Conservation (phyloP, 2,888 invertebrate species). For the Platycheirus rosarum region DNA sequence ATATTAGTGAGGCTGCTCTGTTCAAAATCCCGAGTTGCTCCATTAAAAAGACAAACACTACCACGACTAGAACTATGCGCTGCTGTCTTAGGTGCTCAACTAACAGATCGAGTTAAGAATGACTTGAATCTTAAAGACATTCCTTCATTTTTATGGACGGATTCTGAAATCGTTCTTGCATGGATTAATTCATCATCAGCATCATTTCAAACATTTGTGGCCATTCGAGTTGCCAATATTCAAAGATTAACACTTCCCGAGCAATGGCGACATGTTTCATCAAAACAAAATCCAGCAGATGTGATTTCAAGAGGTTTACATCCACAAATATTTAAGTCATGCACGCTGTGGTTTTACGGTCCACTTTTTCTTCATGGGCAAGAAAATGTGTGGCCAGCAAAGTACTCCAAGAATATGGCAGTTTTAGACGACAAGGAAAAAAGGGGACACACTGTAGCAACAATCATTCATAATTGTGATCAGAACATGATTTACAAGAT, state of each 20-base stretch:
- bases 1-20: slow-evolving; percentile 40
- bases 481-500: slow-evolving; percentile 16
- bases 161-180: slow-evolving; percentile 30
- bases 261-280: slow-evolving; percentile 23
- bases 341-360: slow-evolving; percentile 24
- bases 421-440: slow-evolving; percentile 20
- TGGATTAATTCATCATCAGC: slow-evolving; percentile 8
- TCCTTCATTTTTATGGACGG: slow-evolving; percentile 19
- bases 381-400: not conserved
- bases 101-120: slow-evolving; percentile 13
- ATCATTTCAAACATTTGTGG: slow-evolving; percentile 21
- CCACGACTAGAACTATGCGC: slow-evolving; percentile 47
- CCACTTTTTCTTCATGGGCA: slow-evolving; percentile 1
- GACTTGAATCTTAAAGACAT: not conserved
- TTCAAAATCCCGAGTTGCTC: slow-evolving; percentile 52
- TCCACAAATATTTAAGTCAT: not conserved
- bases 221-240: slow-evolving; percentile 12
- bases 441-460: not conserved
- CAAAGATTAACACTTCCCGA: slow-evolving; percentile 13
- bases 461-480: slow-evolving; percentile 2
- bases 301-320: slow-evolving; percentile 20
- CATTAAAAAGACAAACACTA: slow-evolving; percentile 34
- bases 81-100: slow-evolving; percentile 16
- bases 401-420: too few relatives aligned
- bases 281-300: slow-evolving; percentile 37